phyloP scores from a whole-genome alignment of 2,113 vertebrate genomes.

The Hemiscyllium ocellatum region DNA sequence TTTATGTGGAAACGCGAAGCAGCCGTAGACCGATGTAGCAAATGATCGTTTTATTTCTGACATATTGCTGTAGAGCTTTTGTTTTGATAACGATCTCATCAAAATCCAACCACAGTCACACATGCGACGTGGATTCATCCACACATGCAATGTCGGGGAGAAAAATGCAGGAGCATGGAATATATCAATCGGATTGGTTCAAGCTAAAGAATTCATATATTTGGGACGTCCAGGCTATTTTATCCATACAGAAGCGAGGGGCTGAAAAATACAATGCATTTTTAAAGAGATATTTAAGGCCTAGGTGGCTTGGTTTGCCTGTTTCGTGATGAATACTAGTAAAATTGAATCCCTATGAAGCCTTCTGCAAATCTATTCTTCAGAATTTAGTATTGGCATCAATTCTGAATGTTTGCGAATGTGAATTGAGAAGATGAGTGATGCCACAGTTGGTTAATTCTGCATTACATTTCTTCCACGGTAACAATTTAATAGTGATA shows the following conservation, averaged over 20 bases:
- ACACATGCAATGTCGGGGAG: not conserved
- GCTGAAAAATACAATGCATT: not conserved
- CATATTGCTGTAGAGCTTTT: not conserved
- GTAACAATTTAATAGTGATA: not conserved
- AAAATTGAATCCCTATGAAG: not conserved
- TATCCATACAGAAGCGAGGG: not conserved
- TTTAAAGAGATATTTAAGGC: not conserved
- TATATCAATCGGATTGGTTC: not conserved
- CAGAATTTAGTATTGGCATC: not conserved
- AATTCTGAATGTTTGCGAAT: not conserved
- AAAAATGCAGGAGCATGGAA: not conserved
- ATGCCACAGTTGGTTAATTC: not conserved
- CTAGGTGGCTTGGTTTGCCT: not conserved
- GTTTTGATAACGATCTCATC: not conserved
- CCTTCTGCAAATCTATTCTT: not conserved
- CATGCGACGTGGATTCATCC: not conserved
- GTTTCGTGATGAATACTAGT: not conserved
- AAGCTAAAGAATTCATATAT: not conserved
- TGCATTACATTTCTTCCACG: not conserved
- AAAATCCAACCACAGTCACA: not conserved
- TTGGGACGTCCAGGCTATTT: not conserved
- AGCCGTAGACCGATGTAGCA: not conserved
- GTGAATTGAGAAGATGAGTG: not conserved
- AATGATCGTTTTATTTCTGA: not conserved
- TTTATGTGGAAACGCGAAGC: no score